A percentile compares a stretch with the other conserved stretches of the same genome.
Conservation (phyloP, 1,140 invertebrate species). For the Bombus pascuorum region DNA sequence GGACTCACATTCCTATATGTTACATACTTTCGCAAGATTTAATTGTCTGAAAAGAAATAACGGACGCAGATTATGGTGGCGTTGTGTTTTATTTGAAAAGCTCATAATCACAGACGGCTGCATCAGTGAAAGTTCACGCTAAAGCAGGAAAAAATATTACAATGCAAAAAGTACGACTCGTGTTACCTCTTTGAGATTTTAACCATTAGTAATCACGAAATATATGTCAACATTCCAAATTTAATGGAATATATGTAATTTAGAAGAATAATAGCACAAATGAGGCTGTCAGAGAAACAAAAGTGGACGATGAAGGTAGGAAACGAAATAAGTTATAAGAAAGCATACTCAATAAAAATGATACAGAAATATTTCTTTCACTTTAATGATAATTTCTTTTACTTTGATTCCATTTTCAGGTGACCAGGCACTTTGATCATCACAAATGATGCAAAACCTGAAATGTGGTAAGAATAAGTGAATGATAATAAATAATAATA, state of each 20-base stretch:
- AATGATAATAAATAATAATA: too few relatives aligned
- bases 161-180: neutral
- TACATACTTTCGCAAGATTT: constrained; percentile 14
- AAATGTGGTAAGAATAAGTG: too few relatives aligned
- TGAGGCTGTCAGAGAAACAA: neutral
- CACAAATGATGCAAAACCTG: too few relatives aligned
- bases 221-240: neutral
- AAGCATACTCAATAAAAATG: neutral
- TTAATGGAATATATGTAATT: neutral
- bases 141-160: constrained; percentile 6
- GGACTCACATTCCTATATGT: neutral
- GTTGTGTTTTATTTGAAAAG: constrained; percentile 36
- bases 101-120: constrained; percentile 29
- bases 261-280: neutral
- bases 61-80: neutral
- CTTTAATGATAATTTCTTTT: too few relatives aligned
- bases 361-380: neutral
- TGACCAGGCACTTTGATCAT: too few relatives aligned
- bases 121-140: constrained; percentile 20
- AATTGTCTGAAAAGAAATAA: constrained; percentile 4
- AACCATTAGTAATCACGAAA: neutral
- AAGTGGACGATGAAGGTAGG: neutral
- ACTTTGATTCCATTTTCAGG: too few relatives aligned
- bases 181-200: neutral
- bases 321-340: neutral